These are phyloP conservation scores for Microtus oregoni DNA, from an alignment of 2,113 vertebrate genomes.

Conservation along the genomic window DNA sequence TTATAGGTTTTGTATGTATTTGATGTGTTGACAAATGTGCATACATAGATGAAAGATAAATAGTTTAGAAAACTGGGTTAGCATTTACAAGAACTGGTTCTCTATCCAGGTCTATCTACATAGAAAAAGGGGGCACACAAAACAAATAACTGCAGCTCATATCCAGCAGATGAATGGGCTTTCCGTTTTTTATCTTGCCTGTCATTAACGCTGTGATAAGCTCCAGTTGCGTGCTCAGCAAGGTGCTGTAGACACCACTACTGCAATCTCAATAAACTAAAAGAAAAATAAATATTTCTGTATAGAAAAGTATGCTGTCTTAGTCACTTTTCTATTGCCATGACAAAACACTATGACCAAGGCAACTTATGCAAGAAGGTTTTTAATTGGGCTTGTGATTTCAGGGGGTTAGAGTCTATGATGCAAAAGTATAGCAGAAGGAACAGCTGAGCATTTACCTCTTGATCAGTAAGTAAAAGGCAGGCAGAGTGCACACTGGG, in stretches of 20 bases:
- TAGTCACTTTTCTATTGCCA: background rate
- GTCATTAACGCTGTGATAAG: background rate
- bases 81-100: background rate
- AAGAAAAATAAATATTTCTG: background rate
- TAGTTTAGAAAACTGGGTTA: background rate
- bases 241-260: background rate
- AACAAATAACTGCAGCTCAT: background rate
- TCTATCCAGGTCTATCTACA: background rate
- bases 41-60: background rate
- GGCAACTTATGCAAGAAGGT: too few species aligned
- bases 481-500: background rate
- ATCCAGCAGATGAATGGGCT: background rate
- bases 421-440: background rate
- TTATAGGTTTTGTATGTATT: background rate
- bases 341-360: background rate
- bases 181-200: background rate
- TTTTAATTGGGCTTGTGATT: background rate
- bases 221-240: background rate
- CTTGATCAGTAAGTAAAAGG: background rate
- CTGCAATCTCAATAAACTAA: background rate
- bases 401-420: background rate
- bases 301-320: background rate
- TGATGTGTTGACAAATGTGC: background rate
- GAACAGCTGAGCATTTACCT: background rate
- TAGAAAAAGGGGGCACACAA: background rate